Evolutionary conservation across 1,140 invertebrate species (phyloP).

Genomic region (Steinernema feltiae): DNA sequence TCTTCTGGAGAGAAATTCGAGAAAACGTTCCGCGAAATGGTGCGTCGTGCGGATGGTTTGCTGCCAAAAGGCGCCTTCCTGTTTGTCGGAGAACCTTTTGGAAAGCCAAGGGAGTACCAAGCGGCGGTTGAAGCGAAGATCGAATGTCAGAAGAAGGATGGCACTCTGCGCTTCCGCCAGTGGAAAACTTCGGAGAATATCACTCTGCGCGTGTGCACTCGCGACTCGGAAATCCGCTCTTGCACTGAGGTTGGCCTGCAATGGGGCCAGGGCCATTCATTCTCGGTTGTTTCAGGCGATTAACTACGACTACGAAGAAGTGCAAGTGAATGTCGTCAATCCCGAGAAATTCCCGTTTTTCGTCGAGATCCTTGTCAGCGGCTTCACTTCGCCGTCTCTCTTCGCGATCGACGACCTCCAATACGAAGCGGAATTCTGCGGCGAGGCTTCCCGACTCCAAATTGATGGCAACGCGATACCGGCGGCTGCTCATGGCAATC

Average conservation of each 20-base stretch:
- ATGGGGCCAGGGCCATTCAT: background rate
- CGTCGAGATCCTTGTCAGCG: slow-evolving; percentile 34
- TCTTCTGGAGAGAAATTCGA: slow-evolving; percentile 21
- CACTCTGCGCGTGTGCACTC: slow-evolving; percentile 34
- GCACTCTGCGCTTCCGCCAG: slow-evolving; percentile 33
- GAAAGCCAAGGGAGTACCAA: slow-evolving; percentile 21
- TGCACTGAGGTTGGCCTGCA: slow-evolving; percentile 30
- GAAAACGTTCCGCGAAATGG: slow-evolving; percentile 23
- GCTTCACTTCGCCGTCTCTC: slow-evolving; percentile 20
- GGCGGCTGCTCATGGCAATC: background rate
- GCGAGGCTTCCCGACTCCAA: background rate
- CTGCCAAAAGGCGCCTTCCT: slow-evolving; percentile 25
- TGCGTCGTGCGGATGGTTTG: slow-evolving; percentile 18
- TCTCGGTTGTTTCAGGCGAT: slow-evolving; percentile 33
- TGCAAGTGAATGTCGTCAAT: slow-evolving; percentile 28
- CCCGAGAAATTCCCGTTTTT: slow-evolving; percentile 21
- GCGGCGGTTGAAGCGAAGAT: slow-evolving; percentile 27
- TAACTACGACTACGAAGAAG: slow-evolving; percentile 23
- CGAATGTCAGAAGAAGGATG: slow-evolving; percentile 31
- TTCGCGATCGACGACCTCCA: slow-evolving; percentile 33
- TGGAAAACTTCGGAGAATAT: slow-evolving; percentile 28
- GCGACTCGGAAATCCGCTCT: slow-evolving; percentile 21
- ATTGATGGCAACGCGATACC: background rate
- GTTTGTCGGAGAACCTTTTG: slow-evolving; percentile 27
- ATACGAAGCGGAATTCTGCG: slow-evolving; percentile 32